Evolutionary conservation across 2,797 vertebrate species (phyloP).

Genomic region (Buphagus erythrorhynchus): DNA sequence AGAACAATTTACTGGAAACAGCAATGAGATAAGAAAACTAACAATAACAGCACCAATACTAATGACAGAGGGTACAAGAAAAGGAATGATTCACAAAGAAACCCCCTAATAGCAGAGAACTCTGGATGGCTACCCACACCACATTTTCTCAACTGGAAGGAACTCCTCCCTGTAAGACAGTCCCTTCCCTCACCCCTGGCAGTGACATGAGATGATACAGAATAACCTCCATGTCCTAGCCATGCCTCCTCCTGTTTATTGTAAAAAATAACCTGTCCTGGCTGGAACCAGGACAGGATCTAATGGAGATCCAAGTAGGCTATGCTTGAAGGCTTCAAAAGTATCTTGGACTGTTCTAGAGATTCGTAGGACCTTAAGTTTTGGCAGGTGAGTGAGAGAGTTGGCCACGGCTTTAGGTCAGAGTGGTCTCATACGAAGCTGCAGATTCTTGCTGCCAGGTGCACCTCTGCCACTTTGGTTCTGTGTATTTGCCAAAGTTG

Average conservation of each 20-base stretch:
- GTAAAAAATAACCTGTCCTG: background rate
- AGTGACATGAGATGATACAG: background rate
- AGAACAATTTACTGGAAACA: background rate
- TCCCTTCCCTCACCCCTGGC: background rate
- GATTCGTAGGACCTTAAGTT: background rate
- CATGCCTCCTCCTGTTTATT: background rate
- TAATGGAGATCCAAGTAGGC: background rate
- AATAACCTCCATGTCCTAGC: rapidly evolving
- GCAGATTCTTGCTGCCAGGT: background rate
- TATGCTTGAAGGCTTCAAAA: background rate
- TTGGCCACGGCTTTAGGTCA: background rate
- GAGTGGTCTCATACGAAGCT: background rate
- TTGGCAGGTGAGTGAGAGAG: background rate
- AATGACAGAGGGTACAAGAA: background rate
- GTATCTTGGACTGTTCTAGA: background rate
- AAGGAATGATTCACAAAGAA: rapidly evolving
- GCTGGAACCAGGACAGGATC: background rate
- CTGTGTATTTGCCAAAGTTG: background rate
- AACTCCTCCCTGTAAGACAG: background rate
- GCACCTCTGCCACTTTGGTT: background rate
- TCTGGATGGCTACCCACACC: too few species aligned
- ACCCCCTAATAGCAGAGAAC: background rate
- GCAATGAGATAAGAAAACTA: background rate
- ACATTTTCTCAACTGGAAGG: background rate
- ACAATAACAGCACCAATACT: background rate